phyloP scores from a whole-genome alignment of 1,140 invertebrate genomes.

The Ooceraea biroi region DNA sequence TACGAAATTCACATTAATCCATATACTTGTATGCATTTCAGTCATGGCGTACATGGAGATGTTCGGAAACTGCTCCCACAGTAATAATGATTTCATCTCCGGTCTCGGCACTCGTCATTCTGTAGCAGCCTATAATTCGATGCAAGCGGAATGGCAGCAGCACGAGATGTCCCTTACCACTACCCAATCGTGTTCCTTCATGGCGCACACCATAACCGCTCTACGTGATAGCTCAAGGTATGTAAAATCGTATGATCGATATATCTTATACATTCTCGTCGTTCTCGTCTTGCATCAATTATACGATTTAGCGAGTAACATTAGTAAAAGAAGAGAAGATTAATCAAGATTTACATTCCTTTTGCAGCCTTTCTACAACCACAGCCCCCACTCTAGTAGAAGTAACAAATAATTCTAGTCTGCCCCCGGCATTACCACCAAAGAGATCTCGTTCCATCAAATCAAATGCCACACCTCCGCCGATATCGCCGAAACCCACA shows the following conservation, averaged over 20 bases:
- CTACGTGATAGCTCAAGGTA: conserved; percentile 84
- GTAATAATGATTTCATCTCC: conserved; percentile 90
- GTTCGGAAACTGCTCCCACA: conserved; percentile 95
- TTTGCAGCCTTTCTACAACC: conserved; percentile 78
- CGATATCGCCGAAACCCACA: conserved; percentile 82
- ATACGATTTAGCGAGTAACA: background rate
- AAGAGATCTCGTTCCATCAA: conserved; percentile 88
- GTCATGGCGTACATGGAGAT: conserved; percentile 99
- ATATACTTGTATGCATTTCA: conserved; percentile 85
- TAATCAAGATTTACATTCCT: conserved; percentile 26
- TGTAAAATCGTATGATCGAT: conserved; percentile 19
- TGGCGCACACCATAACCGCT: conserved; percentile 84
- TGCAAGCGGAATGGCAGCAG: conserved; percentile 89
- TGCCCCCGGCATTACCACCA: conserved; percentile 92
- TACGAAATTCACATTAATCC: conserved; percentile 44
- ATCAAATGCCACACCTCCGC: conserved; percentile 83
- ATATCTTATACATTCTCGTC: background rate
- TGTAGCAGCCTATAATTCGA: conserved; percentile 92
- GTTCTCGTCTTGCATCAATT: conserved; percentile 21
- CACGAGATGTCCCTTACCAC: conserved; percentile 87
- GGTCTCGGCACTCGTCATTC: conserved; percentile 90
- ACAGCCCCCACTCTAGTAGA: conserved; percentile 82
- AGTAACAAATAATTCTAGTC: conserved; percentile 82
- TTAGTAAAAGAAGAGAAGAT: conserved; percentile 15
- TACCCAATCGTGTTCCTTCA: conserved; percentile 88